Evolutionary conservation across 2,113 vertebrate genomes (phyloP), one percentile per base, ranked within the genome.

Genomic region (Mandrillus leucophaeus): DNA sequence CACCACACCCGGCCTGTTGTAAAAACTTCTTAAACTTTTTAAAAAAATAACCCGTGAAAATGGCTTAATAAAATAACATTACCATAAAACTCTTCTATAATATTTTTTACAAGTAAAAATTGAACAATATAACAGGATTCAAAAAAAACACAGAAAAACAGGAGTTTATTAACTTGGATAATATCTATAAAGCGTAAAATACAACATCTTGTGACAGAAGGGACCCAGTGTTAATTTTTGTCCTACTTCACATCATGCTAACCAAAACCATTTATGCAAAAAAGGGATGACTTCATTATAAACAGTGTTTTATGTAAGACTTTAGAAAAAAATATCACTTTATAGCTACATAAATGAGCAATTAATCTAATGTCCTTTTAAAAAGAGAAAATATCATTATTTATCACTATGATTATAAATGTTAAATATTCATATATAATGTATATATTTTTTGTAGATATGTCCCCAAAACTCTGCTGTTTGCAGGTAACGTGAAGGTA

Each of bases 111-210:
- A 85, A 40, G 8, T 90, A 23, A 88, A 73, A 50, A 81, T 16
- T 43, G 22, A 86, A 94, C 45, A 94, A 79, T 88, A 61, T 14
- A 45, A 35, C 48, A 86, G 23, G 11, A 92, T 91, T 96, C 20
- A 14, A 93, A 94, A 90, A 64, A 93, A 78, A 10, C 18, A 75
- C 20, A 92, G 52, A 90, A 95, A 87, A 10, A 4, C 57, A 85
- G 48, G 43, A 95, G 40, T 76, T 70, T 94, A 94, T 87, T 96
- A 70, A 76, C 32, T 86, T 23, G 96, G 18, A 88, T 93, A 94
- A 38, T 85, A 27, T 91, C 43, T 97, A 1, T 86, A 91, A 79
- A 87, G 25, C 17, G 88, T 12, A 84, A 85, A 27, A 90, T 80
- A 61, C 27, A 84, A 59, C 32, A 86, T 95, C 17, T 70, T 57